phyloP scores from a whole-genome alignment of 1,140 invertebrate species.

The Trialeurodes vaporariorum region DNA sequence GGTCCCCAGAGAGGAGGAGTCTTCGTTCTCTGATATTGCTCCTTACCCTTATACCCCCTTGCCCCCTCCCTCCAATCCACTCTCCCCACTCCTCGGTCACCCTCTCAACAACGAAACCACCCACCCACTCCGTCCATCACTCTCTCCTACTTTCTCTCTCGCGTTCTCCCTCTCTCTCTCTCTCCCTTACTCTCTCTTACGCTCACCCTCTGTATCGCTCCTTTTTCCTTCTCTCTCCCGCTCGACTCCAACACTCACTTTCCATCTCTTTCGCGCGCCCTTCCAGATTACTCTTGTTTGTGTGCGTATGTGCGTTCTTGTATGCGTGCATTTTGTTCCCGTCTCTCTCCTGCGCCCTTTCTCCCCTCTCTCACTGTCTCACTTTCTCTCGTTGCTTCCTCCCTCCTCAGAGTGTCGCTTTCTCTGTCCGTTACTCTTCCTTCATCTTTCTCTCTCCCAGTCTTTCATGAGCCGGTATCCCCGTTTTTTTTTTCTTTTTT shows the following conservation, averaged over 20 bases:
- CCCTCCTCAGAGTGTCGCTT: conserved; percentile 1
- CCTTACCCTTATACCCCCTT: conserved; percentile 7
- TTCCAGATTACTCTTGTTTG: conserved; percentile 5
- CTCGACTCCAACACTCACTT: conserved; percentile 3
- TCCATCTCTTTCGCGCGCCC: background rate
- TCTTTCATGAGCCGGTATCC: background rate
- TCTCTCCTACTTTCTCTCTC: conserved; percentile 1
- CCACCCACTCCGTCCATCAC: background rate
- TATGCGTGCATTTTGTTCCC: conserved; percentile 6
- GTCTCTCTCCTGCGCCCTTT: conserved; percentile 1
- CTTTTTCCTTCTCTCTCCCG: background rate
- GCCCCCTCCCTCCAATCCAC: background rate
- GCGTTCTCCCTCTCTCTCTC: conserved; percentile 4
- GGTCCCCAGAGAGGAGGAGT: conserved; percentile 31
- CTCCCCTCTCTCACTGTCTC: conserved; percentile 5
- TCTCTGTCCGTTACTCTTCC: conserved; percentile 2
- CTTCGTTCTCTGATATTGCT: conserved; percentile 24
- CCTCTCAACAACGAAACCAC: background rate
- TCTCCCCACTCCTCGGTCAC: background rate
- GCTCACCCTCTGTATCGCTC: background rate
- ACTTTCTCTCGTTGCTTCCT: conserved; percentile 6
- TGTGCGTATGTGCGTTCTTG: conserved; percentile 2
- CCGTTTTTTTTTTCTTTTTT: background rate
- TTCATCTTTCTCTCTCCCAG: conserved; percentile 5
- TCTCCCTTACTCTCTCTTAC: conserved; percentile 8